Base-by-base conservation (phyloP, 2,888 invertebrate genomes). In the Pristionchus mayeri region DNA sequence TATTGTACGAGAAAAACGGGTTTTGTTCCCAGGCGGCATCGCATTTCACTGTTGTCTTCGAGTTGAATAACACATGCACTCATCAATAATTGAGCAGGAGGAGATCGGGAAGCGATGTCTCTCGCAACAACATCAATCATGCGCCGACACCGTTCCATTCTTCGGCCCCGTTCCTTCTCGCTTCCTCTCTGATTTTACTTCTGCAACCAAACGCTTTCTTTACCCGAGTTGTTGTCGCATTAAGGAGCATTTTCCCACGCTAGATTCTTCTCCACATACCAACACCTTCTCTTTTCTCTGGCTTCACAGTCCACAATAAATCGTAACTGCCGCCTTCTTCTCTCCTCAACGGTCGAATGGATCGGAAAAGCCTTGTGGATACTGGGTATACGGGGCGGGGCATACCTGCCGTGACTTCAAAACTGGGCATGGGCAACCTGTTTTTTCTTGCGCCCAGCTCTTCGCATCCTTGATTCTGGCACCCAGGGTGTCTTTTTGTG, bases 31-130 rank as follows among this genome's bases (percentile, higher is more conserved):
- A 9, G 13, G 7, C 44, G 44, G 44, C 13, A 13, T 44, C 44
- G 13, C 44, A 44, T 44, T 44, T 0, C 57, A 7, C 60, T 30
- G 11, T 30, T 27, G 27, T 11, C 24, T 16, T 4, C 27, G 3
- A n/a, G n/a, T n/a, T n/a, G n/a, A 27, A 13, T 11, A 34, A 34
- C 63, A 34, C 34, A 63, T 63, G 63, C 63, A 34, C 63, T 63
- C 63, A 34, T 63, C 63, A 63, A 63, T 63, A 63, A 63, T 63
- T 63, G 37, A 37, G 63, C 34, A 63, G 34, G 63, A 63, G 24
- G 2, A 3, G 18, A 2, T 18, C n/a, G 2, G 63, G 34, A 18
- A 34, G 37, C 63, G 63, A 63, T 63, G 34, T 18, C 63, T 63
- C 34, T 63, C 63, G 18, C 63, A 13, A 34, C 63, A 63, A 21